Conservation (phyloP, 2,888 invertebrate species). For the Troides aeacus region DNA sequence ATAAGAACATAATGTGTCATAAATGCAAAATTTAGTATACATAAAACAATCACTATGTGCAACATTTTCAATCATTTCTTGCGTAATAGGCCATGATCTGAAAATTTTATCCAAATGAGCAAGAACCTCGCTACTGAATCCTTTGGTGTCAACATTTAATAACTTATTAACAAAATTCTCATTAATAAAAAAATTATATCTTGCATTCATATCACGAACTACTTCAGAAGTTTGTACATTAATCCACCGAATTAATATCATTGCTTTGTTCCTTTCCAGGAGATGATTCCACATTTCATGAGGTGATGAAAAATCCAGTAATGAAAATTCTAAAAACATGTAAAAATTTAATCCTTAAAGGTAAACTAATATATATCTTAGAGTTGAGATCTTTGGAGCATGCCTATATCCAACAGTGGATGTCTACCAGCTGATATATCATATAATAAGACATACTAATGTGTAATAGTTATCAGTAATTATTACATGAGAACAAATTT, state of each 20-base stretch:
- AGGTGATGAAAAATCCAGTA: conserved; percentile 74
- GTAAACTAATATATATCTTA: too few species aligned
- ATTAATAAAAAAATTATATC: conserved; percentile 70
- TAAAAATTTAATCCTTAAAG: neutral
- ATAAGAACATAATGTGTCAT: conserved; percentile 81
- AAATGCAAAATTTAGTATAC: conserved; percentile 77
- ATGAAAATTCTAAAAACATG: conserved; percentile 72
- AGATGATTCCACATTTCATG: conserved; percentile 82
- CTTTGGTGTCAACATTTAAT: conserved; percentile 67
- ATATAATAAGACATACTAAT: too few species aligned
- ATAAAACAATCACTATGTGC: conserved; percentile 68
- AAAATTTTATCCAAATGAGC: conserved; percentile 76
- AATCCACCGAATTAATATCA: conserved; percentile 82
- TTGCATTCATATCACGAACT: conserved; percentile 71
- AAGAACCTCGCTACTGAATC: conserved; percentile 57
- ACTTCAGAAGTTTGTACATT: conserved; percentile 76
- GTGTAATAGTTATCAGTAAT: too few species aligned
- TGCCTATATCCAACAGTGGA: too few species aligned
- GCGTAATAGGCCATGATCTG: conserved; percentile 76
- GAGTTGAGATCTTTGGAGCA: too few species aligned
- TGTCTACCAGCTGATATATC: too few species aligned
- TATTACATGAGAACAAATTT: too few species aligned
- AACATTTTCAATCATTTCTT: conserved; percentile 80
- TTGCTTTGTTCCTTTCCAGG: conserved; percentile 79
- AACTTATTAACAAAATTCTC: conserved; percentile 67